Evolutionary conservation across 2,113 vertebrate genomes (phyloP).

Genomic region (Gila orcuttii): DNA sequence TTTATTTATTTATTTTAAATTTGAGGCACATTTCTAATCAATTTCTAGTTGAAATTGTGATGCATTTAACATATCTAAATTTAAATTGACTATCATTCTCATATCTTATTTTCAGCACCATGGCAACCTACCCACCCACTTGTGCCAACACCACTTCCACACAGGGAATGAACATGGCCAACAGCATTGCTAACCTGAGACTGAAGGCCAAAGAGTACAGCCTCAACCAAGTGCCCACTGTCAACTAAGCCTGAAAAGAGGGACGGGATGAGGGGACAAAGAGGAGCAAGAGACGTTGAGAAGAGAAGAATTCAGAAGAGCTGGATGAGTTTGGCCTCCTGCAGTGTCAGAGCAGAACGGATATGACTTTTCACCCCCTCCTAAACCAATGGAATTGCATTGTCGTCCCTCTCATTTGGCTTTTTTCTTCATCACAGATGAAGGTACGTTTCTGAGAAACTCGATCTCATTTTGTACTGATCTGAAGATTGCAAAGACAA

Average conservation of each 20-base stretch:
- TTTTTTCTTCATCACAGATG: conserved; percentile 49
- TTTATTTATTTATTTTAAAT: conserved; percentile 10
- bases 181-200: conserved; percentile 99
- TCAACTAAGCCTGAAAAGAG: conserved; percentile 84
- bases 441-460: conserved; percentile 36
- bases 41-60: neutral
- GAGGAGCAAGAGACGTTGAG: conserved; percentile 26
- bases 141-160: conserved; percentile 93
- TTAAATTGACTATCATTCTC: neutral
- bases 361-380: conserved; percentile 17
- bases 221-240: conserved; percentile 98
- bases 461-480: conserved; percentile 43
- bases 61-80: no score
- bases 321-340: conserved; percentile 38
- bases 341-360: conserved; percentile 28
- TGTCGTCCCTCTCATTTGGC: conserved; percentile 37
- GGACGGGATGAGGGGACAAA: conserved; percentile 51
- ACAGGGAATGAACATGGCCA: conserved; percentile 98
- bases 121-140: conserved; percentile 93
- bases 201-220: conserved; percentile 99
- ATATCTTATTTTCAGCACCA: conserved; percentile 79
- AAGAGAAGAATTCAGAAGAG: conserved; percentile 37
- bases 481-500: conserved; percentile 36
- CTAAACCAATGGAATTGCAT: conserved; percentile 40
- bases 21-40: neutral